These are phyloP conservation scores for Agriopis leucophaearia DNA, from an alignment of 2,888 invertebrate species.

Conservation along the genomic window DNA sequence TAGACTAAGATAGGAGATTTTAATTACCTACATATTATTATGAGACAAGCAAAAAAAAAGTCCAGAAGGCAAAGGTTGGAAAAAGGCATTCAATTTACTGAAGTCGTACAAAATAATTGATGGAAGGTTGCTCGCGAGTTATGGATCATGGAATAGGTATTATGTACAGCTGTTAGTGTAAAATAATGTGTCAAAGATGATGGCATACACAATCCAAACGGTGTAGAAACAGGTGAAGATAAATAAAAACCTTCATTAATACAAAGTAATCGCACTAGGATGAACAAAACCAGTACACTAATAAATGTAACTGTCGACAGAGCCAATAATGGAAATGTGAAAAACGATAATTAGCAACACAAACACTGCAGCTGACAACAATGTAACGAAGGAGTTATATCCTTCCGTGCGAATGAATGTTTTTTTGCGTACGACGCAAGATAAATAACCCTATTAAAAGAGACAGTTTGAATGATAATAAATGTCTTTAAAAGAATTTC, in stretches of 20 bases:
- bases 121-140: too few species aligned
- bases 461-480: constrained; percentile 1
- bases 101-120: too few species aligned
- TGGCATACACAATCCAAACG: background rate
- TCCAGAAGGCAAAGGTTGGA: background rate
- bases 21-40: background rate
- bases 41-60: background rate
- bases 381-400: constrained; percentile 10
- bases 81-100: too few species aligned
- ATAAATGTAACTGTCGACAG: constrained; percentile 28
- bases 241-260: constrained; percentile 6
- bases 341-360: constrained; percentile 20
- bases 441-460: constrained; percentile 9
- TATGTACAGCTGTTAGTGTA: too few species aligned
- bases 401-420: constrained; percentile 13
- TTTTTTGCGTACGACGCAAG: constrained; percentile 5
- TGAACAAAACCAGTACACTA: constrained; percentile 6
- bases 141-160: too few species aligned
- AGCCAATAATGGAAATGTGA: constrained; percentile 22
- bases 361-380: constrained; percentile 28
- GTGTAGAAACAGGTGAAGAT: constrained; percentile 1
- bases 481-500: background rate
- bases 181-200: background rate
- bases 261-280: constrained; percentile 6
- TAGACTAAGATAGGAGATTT: too few species aligned